Conservation (phyloP, 2,797 vertebrate species). For the Margarornis squamiger region DNA sequence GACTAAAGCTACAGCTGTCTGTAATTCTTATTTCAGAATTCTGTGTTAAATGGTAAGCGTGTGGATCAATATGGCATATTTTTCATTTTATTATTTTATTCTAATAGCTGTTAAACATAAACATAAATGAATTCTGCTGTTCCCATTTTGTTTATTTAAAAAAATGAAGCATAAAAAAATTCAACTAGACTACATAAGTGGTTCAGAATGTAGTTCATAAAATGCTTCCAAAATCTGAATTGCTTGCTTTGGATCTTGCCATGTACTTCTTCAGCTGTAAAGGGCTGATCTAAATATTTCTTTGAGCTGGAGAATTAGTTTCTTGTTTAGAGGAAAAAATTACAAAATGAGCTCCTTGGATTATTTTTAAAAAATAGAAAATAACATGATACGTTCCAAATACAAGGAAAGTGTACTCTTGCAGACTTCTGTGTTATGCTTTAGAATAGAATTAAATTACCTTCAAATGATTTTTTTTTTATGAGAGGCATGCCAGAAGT, state of each 20-base stretch:
- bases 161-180: slow-evolving; percentile 34
- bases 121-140: neutral
- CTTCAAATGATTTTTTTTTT: neutral
- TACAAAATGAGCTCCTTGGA: neutral
- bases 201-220: slow-evolving; percentile 40
- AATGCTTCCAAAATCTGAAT: slow-evolving; percentile 45
- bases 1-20: slow-evolving; percentile 34
- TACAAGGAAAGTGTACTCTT: neutral
- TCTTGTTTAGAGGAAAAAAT: neutral
- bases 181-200: neutral
- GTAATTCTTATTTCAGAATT: slow-evolving; percentile 49
- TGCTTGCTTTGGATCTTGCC: slow-evolving; percentile 44
- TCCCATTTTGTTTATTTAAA: slow-evolving; percentile 21
- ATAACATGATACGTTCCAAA: neutral
- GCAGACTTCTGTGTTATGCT: neutral
- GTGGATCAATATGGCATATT: neutral
- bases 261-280: slow-evolving; percentile 23
- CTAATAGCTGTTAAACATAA: neutral
- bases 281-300: slow-evolving; percentile 4
- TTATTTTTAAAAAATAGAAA: neutral
- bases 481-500: neutral
- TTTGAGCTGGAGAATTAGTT: slow-evolving; percentile 7
- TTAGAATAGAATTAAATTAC: neutral
- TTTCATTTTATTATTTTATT: neutral
- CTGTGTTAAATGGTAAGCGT: neutral